A percentile compares a stretch with the other conserved stretches of the same genome.
These are phyloP conservation scores for Pipra filicauda DNA, from an alignment of 2,113 vertebrate genomes.

Conservation along the genomic window DNA sequence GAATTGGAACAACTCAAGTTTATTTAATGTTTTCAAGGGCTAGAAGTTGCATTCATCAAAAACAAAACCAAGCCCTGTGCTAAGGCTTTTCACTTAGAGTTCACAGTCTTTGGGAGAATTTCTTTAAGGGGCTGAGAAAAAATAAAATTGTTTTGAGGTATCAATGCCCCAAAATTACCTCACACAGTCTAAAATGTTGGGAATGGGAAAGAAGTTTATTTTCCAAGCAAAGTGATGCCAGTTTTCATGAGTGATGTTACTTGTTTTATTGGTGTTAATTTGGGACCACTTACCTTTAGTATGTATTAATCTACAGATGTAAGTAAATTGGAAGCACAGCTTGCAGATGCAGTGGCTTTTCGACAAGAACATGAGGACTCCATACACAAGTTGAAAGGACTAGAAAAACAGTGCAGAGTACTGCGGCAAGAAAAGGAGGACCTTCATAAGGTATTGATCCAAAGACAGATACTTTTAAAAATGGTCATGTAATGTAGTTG, in stretches of 20 bases:
- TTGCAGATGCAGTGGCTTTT: constrained; percentile 86
- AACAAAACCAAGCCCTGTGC: not conserved
- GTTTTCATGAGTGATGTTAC: not conserved
- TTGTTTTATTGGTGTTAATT: not conserved
- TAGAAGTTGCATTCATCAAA: not conserved
- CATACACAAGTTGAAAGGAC: constrained; percentile 82
- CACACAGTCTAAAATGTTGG: not conserved
- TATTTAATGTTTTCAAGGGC: not conserved
- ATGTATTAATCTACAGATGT: constrained; percentile 77
- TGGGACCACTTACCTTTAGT: not conserved
- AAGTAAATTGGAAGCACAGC: constrained; percentile 87
- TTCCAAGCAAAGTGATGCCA: not conserved
- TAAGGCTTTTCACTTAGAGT: not conserved
- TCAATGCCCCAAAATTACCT: not conserved
- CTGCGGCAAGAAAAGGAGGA: constrained; percentile 91
- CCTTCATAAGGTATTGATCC: constrained; percentile 85
- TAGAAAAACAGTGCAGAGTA: constrained; percentile 89
- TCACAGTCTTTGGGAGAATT: not conserved
- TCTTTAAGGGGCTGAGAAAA: not conserved
- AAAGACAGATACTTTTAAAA: not conserved
- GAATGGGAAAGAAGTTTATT: not conserved
- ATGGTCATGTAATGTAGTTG: not conserved
- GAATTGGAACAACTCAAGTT: not conserved
- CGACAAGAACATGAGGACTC: constrained; percentile 89
- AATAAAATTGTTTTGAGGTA: not conserved